Evolutionary conservation across 2,113 vertebrate genomes (phyloP), one percentile per base, ranked within the genome.

Genomic region (Labeo rohita): DNA sequence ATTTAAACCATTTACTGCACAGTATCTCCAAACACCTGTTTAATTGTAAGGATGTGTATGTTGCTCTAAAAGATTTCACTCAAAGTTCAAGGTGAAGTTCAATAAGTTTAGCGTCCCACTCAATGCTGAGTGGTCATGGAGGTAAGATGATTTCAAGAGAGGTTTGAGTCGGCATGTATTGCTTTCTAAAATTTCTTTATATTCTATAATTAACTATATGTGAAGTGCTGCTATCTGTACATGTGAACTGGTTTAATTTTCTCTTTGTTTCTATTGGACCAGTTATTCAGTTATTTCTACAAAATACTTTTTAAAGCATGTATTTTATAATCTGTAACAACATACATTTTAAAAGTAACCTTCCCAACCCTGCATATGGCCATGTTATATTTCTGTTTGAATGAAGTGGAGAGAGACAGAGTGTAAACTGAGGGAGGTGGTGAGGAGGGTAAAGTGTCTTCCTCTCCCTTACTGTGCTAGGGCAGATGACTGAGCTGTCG

Each of bases 361-460:
- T 28, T 28, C 28, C 28, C 28, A 28, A 28, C 28, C 28, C 28
- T 28, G 28, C 39, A 72, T 72, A 72, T 18, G 68, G 36, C 16
- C 16, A 18, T 45, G 16, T 43, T 72, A 39, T 21, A 21, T 28
- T 43, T 28, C 34, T 78, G n/a, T 50, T 75, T 75, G 47, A n/a
- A 75, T 34, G n/a, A 50, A 21, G 49, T 52, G 23, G 7, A 77
- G 74, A 76, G 47, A 52, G 23, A 52, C 23, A 6, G 11, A 59
- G 52, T 23, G 21, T 43, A 80, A 45, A 61, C 4, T 1, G 77
- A 63, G 77, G 12, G 54, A 80, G 54, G 54, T n/a, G 39, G 3
- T 43, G 76, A 6, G 36, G 76, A 9, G 23, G 21, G 81, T 87
- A 89, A 91, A 89, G 87, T 91, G 36, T 8, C 12, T 63, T 63